Base-by-base conservation (phyloP, 1,140 invertebrate species). In the Ceratitis capitata region DNA sequence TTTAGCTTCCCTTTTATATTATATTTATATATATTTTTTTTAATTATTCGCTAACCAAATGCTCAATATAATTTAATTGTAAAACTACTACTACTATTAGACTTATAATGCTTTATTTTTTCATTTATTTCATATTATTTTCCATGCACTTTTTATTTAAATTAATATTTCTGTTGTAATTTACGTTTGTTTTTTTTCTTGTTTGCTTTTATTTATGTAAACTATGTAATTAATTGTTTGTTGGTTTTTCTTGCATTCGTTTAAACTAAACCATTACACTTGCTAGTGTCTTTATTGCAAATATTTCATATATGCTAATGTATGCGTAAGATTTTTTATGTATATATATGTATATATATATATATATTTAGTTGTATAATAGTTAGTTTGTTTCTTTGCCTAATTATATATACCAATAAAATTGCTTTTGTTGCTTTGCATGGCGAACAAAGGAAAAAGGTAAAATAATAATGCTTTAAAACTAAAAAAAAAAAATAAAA, bases 391-490 rank as follows among this genome's bases (percentile, higher is more conserved):
- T 78, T 23, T 9, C n/a, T 19, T 51, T 53, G 19, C 16, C 45
- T 53, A 83, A n/a, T 49, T 83, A 83, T 39, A 78, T 78, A 47
- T 53, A 29, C 42, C 29, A 83, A 83, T 83, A 51, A 83, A 78
- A 78, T 78, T 78, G 69, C 69, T 78, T 78, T 47, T 45, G n/a
- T 78, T 78, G 69, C 69, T 78, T 78, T 78, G 69, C 69, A 45
- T 78, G 69, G 39, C 39, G 45, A 78, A 78, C 14, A 78, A 78
- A 45, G 7, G 6, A 47, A 78, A 19, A 26, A 47, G 45, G n/a
- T 56, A 6, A n/a, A n/a, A 2, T 53, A n/a, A 7, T 56, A 56
- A 19, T 53, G n/a, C 3, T 16, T 53, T 53, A 16, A 56, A 56
- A 23, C 58, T 53, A 53, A 53, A 61, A 45, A n/a, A 6, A 78